A percentile compares a stretch with the other conserved stretches of the same genome.
phyloP scores from a whole-genome alignment of 2,113 vertebrate genomes.

The Meriones unguiculatus region DNA sequence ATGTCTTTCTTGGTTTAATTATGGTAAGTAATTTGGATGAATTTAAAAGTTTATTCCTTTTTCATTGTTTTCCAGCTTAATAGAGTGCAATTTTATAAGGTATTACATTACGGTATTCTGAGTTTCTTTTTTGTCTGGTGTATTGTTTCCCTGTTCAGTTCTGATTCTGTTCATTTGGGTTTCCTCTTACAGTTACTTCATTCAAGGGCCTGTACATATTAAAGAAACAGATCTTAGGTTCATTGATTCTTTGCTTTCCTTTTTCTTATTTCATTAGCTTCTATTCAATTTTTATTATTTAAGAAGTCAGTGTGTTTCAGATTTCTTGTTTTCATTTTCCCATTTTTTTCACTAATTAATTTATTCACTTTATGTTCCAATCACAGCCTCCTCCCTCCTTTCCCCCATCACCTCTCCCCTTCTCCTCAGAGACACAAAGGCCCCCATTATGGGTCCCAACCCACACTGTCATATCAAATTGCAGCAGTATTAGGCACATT shows the following conservation, averaged over 20 bases:
- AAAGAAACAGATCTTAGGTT: background rate
- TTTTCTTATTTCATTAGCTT: background rate
- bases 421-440: no score
- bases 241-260: background rate
- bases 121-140: background rate
- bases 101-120: background rate
- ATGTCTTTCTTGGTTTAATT: background rate
- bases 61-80: background rate
- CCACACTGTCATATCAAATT: no score
- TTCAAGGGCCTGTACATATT: background rate
- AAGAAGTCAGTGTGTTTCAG: background rate
- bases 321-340: background rate
- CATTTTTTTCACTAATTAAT: no score
- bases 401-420: no score
- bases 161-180: background rate
- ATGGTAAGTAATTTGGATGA: background rate
- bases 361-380: no score
- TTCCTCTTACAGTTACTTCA: background rate
- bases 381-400: no score
- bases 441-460: no score
- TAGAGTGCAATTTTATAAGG: background rate
- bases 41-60: background rate
- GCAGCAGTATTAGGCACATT: no score
- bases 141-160: background rate
- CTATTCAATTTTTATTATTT: background rate